A percentile compares a stretch with the other conserved stretches of the same genome.
Conservation (phyloP, 2,888 invertebrate species). For the Cecidostiba fungosa region DNA sequence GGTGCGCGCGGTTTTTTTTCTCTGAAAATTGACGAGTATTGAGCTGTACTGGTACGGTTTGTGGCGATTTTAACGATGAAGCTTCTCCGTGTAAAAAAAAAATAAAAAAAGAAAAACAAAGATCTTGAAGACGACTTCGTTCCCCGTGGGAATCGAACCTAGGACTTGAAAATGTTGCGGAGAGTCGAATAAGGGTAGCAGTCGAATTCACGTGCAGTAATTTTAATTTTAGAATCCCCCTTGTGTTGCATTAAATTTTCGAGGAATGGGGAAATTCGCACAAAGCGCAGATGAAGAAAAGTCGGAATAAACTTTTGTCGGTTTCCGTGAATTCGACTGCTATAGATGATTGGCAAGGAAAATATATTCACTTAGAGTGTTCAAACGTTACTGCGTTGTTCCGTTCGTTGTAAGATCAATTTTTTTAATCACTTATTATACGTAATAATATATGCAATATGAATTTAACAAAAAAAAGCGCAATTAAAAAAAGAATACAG, state of each 20-base stretch:
- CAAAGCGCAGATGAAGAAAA: constrained; percentile 34
- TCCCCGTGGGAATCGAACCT: constrained; percentile 58
- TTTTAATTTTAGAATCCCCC: background rate
- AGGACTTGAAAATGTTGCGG: background rate
- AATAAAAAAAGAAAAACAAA: background rate
- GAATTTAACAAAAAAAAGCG: constrained; percentile 46
- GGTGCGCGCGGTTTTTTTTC: background rate
- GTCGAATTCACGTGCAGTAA: constrained; percentile 34
- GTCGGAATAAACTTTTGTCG: background rate
- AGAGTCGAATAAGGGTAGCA: constrained; percentile 17
- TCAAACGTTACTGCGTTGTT: constrained; percentile 61
- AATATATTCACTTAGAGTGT: constrained; percentile 61
- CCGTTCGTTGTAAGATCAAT: constrained; percentile 54
- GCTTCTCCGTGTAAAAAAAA: background rate
- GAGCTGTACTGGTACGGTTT: background rate
- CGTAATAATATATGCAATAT: constrained; percentile 55
- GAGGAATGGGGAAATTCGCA: constrained; percentile 41
- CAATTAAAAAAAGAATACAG: constrained; percentile 31
- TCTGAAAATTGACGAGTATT: background rate
- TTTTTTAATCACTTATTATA: constrained; percentile 56
- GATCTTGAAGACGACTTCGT: constrained; percentile 42
- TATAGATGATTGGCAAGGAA: constrained; percentile 13
- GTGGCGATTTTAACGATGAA: constrained; percentile 4
- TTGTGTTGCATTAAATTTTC: constrained; percentile 11
- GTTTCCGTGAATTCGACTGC: constrained; percentile 45